Evolutionary conservation across 2,888 invertebrate genomes (phyloP), one percentile per base, ranked within the genome.

Genomic region (Cephalotes varians): DNA sequence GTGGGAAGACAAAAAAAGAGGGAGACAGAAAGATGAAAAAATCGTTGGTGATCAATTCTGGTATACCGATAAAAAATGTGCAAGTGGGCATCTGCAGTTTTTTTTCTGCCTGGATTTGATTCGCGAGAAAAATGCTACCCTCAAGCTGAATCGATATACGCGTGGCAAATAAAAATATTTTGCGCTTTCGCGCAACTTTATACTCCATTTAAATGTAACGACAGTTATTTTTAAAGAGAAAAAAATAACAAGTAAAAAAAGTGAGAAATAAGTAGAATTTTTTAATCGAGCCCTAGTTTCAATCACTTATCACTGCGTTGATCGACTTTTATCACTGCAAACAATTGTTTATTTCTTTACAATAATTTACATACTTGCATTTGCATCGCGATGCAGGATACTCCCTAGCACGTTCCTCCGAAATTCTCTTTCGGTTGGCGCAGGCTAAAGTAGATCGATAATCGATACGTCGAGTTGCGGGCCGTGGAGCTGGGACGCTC

Each of bases 41-140:
- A 88, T 89, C 69, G 85, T 28, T 64, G 89, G 64, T 60, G 89
- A 88, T 89, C 85, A 84, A 86, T 89, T 86, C 82, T 82, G 83
- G 69, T 56, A 44, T 54, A 84, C 81, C 85, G 87, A 87, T 88
- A 87, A 88, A 88, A 84, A 87, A 84, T 76, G 56, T 40, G 64
- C 82, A 85, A 71, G 58, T 47, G 77, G 54, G 37, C 67, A 60
- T 37, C 60, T 49, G 31, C 58, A 49, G 28, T 73, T 58, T 56
- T 62, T 54, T 62, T 80, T 37, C 56, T 51, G 64, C 60, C 72
- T 79, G 80, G 28, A 77, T 86, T 64, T 62, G 77, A 83, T 79
- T 71, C 82, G 82, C 74, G 84, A 87, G 87, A 88, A 74, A 74
- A 88, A 88, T 88, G 85, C 58, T 83, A 54, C 80, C 83, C 62